A percentile compares a stretch with the other conserved stretches of the same genome.
Conservation (phyloP, 2,113 vertebrate genomes). For the Petrocephalus microphthalmus region DNA sequence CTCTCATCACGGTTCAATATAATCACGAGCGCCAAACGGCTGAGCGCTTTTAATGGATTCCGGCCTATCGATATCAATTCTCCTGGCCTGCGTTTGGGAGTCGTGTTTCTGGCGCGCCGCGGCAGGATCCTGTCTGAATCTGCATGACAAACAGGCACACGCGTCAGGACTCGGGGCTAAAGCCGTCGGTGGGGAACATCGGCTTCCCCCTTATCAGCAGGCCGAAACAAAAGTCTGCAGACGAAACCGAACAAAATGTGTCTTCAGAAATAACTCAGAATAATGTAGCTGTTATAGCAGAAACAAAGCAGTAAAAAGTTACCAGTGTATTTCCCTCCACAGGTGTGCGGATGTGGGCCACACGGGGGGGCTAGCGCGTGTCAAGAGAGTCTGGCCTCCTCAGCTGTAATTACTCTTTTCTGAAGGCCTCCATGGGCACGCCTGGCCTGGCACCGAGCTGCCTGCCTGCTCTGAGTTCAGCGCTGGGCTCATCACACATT, state of each 20-base stretch:
- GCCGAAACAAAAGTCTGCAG: not conserved
- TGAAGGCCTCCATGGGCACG: slow-evolving; percentile 26
- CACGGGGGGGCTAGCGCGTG: not conserved
- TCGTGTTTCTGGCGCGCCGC: not conserved
- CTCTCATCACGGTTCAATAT: not conserved
- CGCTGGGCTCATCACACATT: not conserved
- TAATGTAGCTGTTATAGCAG: not conserved
- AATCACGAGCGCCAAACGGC: not conserved
- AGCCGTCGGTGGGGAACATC: not conserved
- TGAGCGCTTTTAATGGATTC: not conserved
- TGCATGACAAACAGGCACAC: not conserved
- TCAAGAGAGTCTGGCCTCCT: slow-evolving; percentile 24
- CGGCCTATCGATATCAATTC: not conserved
- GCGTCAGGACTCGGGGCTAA: not conserved
- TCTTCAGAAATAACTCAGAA: not conserved
- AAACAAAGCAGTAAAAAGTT: not conserved
- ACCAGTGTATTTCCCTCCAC: not conserved
- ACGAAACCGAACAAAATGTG: not conserved
- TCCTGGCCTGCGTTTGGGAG: not conserved
- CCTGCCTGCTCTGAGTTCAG: not conserved
- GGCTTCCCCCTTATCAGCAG: not conserved
- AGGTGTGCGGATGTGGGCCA: not conserved
- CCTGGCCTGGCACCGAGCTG: slow-evolving; percentile 13
- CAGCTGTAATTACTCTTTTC: slow-evolving; percentile 27
- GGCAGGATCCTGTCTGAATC: not conserved